These are phyloP conservation scores for Pristionchus exspectatus DNA, from an alignment of 2,888 invertebrate genomes.

Conservation along the genomic window DNA sequence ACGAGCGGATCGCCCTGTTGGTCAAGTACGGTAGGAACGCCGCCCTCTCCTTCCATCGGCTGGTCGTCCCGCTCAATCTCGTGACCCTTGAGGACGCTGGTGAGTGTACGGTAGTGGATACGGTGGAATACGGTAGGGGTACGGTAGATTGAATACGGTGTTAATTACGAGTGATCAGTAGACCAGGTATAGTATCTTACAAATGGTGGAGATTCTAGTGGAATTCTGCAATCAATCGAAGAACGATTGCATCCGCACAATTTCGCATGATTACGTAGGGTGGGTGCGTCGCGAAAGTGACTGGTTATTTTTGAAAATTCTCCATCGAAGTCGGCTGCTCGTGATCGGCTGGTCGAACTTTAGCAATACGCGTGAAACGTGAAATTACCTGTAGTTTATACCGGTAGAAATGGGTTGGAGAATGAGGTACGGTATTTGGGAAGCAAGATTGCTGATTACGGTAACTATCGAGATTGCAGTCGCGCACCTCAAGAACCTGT, in stretches of 20 bases:
- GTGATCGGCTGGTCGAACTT: too few species aligned
- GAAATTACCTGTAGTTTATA: too few species aligned
- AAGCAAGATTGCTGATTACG: neutral
- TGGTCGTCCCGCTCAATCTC: constrained; percentile 57
- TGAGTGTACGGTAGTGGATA: neutral
- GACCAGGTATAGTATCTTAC: too few species aligned
- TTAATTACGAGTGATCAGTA: too few species aligned
- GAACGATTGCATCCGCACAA: too few species aligned
- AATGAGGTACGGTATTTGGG: neutral
- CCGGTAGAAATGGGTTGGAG: neutral
- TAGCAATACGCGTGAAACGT: too few species aligned
- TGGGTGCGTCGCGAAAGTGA: too few species aligned
- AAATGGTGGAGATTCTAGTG: too few species aligned
- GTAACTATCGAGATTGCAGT: constrained; percentile 25
- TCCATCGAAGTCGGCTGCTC: too few species aligned
- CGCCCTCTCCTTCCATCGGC: constrained; percentile 60
- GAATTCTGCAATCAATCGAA: too few species aligned
- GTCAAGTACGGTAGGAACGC: constrained; percentile 48
- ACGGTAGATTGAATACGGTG: neutral
- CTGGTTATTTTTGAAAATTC: too few species aligned
- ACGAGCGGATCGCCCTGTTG: neutral
- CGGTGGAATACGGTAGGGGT: neutral
- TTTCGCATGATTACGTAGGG: too few species aligned
- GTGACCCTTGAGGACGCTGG: constrained; percentile 56
- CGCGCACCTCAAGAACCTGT: constrained; percentile 5